Evolutionary conservation across 2,113 vertebrate genomes (phyloP).

Genomic region (Microtus oregoni): DNA sequence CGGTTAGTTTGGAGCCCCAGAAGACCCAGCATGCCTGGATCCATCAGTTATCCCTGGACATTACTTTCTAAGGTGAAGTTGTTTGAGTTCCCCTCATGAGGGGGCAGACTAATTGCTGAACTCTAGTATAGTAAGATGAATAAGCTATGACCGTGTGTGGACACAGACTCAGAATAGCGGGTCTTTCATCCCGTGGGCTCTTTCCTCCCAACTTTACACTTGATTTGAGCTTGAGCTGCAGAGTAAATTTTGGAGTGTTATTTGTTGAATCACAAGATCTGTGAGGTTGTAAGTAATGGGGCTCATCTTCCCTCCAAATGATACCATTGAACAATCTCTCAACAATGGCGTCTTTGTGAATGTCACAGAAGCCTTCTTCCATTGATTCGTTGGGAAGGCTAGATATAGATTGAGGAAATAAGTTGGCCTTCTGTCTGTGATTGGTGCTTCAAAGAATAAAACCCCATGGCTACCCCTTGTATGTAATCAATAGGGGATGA

Average conservation of each 20-base stretch:
- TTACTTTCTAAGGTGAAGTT: neutral
- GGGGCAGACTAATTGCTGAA: accelerated
- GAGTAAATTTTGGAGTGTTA: neutral
- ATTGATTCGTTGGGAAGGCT: conserved; percentile 42
- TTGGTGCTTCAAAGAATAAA: conserved; percentile 20
- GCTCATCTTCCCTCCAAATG: conserved; percentile 46
- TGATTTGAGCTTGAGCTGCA: conserved; percentile 9
- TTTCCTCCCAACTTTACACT: neutral
- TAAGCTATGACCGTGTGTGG: accelerated
- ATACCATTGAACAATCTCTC: neutral
- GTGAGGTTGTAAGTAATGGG: neutral
- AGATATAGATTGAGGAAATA: conserved; percentile 24
- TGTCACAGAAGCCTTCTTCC: conserved; percentile 29
- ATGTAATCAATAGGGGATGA: conserved; percentile 7
- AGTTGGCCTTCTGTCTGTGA: neutral
- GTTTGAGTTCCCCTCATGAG: neutral
- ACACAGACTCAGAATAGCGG: neutral
- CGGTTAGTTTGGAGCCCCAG: neutral
- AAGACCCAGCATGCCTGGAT: neutral
- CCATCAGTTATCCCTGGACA: neutral
- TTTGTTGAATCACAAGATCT: neutral
- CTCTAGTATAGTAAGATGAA: neutral
- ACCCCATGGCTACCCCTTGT: neutral
- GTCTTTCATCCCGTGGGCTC: neutral
- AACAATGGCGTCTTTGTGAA: conserved; percentile 36